A percentile compares a stretch with the other conserved stretches of the same genome.
Conservation (phyloP, 1,140 invertebrate species). For the Hesperophylax magnus region DNA sequence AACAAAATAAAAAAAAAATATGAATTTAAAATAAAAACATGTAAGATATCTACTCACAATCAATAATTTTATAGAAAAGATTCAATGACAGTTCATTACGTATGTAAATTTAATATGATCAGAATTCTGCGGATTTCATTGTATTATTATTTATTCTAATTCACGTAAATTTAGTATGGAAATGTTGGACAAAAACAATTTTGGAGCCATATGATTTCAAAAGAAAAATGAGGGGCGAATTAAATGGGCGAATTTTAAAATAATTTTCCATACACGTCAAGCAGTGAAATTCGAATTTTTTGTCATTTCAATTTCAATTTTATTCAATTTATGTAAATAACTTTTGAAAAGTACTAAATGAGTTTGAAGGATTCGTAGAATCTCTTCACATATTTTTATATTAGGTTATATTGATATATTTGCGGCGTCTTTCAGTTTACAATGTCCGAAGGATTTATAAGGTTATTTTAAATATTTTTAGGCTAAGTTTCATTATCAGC, state of each 20-base stretch:
- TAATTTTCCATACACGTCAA: conserved; percentile 2
- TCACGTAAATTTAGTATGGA: not conserved
- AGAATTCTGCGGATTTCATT: not conserved
- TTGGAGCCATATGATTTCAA: not conserved
- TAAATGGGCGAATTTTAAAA: not conserved
- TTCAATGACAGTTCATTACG: not conserved
- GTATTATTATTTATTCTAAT: not conserved
- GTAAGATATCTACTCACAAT: not conserved
- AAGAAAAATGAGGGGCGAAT: conserved; percentile 6
- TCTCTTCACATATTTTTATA: not conserved
- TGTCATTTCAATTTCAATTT: conserved; percentile 35
- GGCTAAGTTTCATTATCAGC: no score
- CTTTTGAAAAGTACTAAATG: conserved; percentile 33
- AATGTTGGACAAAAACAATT: conserved; percentile 9
- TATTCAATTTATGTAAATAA: conserved; percentile 38
- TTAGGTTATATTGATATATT: no score
- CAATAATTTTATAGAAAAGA: not conserved
- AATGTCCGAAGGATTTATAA: no score
- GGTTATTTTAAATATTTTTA: no score
- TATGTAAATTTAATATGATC: not conserved
- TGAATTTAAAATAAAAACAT: not conserved
- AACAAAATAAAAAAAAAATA: not conserved
- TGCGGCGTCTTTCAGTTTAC: no score
- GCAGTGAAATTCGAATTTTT: conserved; percentile 19
- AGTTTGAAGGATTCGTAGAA: conserved; percentile 3